phyloP scores from a whole-genome alignment of 2,888 invertebrate species.

The Lepidochitona cinerea region DNA sequence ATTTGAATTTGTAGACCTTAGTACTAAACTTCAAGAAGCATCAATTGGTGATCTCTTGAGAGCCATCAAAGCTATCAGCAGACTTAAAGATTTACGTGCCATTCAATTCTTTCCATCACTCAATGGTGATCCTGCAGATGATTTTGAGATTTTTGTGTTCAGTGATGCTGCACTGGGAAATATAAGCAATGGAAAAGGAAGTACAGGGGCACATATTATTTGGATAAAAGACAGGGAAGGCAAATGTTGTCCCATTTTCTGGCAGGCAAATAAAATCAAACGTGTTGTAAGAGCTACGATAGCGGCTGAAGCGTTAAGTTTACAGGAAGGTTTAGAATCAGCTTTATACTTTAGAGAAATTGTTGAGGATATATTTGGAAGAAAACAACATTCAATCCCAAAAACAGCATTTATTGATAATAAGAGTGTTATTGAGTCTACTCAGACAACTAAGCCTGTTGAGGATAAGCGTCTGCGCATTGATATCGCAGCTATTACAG shows the following conservation, averaged over 20 bases:
- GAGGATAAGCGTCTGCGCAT: not conserved
- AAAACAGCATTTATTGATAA: too few relatives aligned
- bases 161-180: too few relatives aligned
- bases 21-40: conserved; percentile 22
- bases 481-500: too few relatives aligned
- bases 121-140: not conserved
- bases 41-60: conserved; percentile 13
- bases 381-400: too few relatives aligned
- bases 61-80: conserved; percentile 11
- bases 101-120: not conserved
- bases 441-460: not conserved
- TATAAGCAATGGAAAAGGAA: conserved; percentile 27
- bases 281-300: conserved; percentile 31
- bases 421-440: too few relatives aligned
- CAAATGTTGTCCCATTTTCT: conserved; percentile 25
- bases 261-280: conserved; percentile 31
- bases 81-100: too few relatives aligned
- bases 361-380: too few relatives aligned
- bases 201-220: conserved; percentile 24
- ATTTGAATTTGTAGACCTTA: conserved; percentile 26
- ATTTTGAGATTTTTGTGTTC: too few relatives aligned
- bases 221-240: conserved; percentile 25
- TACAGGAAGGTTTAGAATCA: conserved; percentile 19
- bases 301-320: conserved; percentile 31
- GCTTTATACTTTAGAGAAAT: not conserved